Base-by-base conservation (phyloP, 30 jellyfish, hydroid and myxozoan species). In the Chrysaora quinquecirrha region DNA sequence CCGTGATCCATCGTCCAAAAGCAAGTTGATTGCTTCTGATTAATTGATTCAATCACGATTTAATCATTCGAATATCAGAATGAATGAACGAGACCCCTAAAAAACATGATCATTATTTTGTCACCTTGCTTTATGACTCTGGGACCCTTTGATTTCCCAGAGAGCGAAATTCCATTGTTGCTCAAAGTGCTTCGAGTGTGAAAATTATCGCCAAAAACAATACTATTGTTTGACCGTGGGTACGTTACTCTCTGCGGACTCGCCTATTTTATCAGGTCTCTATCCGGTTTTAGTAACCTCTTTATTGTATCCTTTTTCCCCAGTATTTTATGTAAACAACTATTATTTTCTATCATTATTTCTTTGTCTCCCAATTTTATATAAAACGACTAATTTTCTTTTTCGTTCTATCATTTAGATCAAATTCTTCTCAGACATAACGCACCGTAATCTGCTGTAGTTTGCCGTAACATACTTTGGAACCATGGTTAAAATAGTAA, bases 181-280 rank as follows among this genome's bases (percentile, higher is more conserved):
- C 6, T 38, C 54, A 38, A 38, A 38, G 54, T 3, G 54, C 54
- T 6, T 43, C 68, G 68, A 25, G 4, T 52, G 68, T 2, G 68
- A 52, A 52, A 3, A 52, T 52, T 20, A 2, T 52, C 68, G 19
- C 68, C 25, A 10, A 10, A 2, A 9, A 52, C 68, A 52, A 52
- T 52, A 25, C 68, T 52, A 52, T 52, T 52, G 68, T 52, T 52
- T 52, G 29, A 2, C 7, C 25, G 29, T 52, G 2, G 29, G 24
- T 19, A 4, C 27, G 68, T 25, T 2, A 25, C 68, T 52, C 68
- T 52, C 68, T 52, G 68, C 25, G 68, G 68, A 20, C 68, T 20
- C 29, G 6, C 68, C 25, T 16, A 19, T 10, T 2, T 52, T 52
- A 52, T 52, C 68, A 19, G 68, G 68, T 52, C 68, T 19, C 68